Base-by-base conservation (phyloP, 2,113 vertebrate species). In the Corynorhinus townsendii region DNA sequence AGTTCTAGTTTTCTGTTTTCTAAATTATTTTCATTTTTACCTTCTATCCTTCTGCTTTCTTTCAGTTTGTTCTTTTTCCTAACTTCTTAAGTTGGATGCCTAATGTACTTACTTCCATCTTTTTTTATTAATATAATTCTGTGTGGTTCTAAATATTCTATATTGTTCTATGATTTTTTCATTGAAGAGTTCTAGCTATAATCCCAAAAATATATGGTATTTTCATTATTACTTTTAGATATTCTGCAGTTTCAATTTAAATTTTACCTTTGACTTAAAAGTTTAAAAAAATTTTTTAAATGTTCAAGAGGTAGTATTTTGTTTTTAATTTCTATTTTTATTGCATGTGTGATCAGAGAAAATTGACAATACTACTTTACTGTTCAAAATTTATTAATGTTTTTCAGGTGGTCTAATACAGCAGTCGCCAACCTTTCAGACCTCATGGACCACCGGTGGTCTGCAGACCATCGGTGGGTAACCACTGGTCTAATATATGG, bases 111-210 rank as follows among this genome's bases (percentile, higher is more conserved):
- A 71, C 19, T 66, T 86, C 49, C 47, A 82, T 59, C 6, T 52
- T 75, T 86, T 81, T n/a, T 62, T 40, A 93, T 56, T 87, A 89
- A 30, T 71, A 54, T n/a, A 76, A 88, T 89, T 92, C 33, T 73
- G 30, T 90, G 40, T 90, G 40, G 56, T 85, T 54, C 80, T 80
- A 89, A 64, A 72, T 89, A 77, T 56, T 47, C 54, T 54, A 19
- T 54, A 64, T 24, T 69, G 75, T 69, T 45, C 26, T 56, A 80
- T 62, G 22, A 81, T 47, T 64, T 94, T 90, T 89, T 59, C 15
- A 76, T 10, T 92, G 52, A 81, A 89, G 0, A 75, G 43, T 84
- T 79, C 73, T 68, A 59, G 10, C 66, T 76, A 59, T 64, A 84
- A 84, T 38, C 54, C 35, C 59, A 86, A 24, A 85, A 84, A 92